phyloP scores from a whole-genome alignment of 2,113 vertebrate genomes.

The Galbula dea region DNA sequence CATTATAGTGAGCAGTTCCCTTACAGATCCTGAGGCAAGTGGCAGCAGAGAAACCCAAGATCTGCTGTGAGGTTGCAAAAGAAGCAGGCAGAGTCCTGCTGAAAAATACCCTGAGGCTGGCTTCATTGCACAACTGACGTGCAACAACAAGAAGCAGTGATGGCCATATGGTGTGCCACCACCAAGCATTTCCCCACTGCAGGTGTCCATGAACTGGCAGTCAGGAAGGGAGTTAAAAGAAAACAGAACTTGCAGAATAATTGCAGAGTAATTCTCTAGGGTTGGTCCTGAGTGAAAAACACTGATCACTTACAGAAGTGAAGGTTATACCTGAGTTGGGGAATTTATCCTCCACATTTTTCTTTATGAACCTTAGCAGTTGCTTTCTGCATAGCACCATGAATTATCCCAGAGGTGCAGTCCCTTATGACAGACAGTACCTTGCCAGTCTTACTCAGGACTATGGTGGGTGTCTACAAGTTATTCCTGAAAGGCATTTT shows the following conservation, averaged over 20 bases:
- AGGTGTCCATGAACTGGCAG: neutral
- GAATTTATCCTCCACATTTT: neutral
- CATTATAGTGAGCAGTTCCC: neutral
- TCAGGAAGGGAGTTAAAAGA: neutral
- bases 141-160: neutral
- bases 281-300: neutral
- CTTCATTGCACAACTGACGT: neutral
- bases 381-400: neutral
- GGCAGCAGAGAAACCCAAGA: neutral
- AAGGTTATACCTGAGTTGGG: neutral
- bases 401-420: neutral
- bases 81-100: neutral
- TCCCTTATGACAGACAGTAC: neutral
- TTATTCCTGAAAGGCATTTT: neutral
- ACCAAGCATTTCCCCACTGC: neutral
- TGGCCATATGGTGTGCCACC: constrained; percentile 8
- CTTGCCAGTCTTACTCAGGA: neutral
- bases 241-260: neutral
- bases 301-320: neutral
- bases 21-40: constrained; percentile 22
- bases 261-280: neutral
- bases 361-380: neutral
- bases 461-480: neutral
- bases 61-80: neutral
- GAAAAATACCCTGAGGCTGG: neutral